phyloP scores from a whole-genome alignment of 2,797 vertebrate species.

The Neomorphus geoffroyi region DNA sequence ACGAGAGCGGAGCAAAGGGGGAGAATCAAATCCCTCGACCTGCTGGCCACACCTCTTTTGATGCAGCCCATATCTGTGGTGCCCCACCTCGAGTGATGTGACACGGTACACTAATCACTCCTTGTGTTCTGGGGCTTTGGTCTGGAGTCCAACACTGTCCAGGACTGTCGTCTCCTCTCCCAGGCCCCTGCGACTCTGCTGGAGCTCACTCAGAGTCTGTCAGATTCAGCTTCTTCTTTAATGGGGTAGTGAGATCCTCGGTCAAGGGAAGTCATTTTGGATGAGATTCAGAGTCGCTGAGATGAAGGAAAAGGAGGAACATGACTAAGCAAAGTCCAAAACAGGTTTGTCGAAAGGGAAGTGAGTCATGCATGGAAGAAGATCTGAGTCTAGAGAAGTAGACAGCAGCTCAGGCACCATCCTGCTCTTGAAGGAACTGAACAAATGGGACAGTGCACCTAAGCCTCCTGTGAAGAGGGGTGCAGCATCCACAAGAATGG shows the following conservation, averaged over 20 bases:
- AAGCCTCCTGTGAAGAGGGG: no score
- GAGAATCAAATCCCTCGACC: no score
- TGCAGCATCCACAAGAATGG: no score
- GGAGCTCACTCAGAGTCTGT: neutral
- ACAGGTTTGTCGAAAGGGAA: no score
- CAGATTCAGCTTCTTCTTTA: neutral
- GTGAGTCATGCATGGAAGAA: no score
- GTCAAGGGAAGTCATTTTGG: neutral
- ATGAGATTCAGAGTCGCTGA: neutral
- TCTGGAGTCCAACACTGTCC: neutral
- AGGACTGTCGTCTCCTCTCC: neutral
- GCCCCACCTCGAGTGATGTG: neutral
- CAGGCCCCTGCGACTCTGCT: neutral
- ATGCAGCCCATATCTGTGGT: rapidly evolving
- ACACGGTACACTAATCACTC: neutral
- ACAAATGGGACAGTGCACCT: no score
- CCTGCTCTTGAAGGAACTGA: no score
- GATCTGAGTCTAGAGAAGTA: no score
- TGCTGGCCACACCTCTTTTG: no score
- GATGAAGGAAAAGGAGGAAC: neutral
- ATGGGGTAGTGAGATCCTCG: neutral
- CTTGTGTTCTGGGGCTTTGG: neutral
- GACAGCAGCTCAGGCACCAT: no score
- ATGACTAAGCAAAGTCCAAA: neutral
- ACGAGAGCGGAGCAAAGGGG: no score